These are phyloP conservation scores for Deilephila elpenor DNA, from an alignment of 2,888 invertebrate genomes.

Conservation along the genomic window DNA sequence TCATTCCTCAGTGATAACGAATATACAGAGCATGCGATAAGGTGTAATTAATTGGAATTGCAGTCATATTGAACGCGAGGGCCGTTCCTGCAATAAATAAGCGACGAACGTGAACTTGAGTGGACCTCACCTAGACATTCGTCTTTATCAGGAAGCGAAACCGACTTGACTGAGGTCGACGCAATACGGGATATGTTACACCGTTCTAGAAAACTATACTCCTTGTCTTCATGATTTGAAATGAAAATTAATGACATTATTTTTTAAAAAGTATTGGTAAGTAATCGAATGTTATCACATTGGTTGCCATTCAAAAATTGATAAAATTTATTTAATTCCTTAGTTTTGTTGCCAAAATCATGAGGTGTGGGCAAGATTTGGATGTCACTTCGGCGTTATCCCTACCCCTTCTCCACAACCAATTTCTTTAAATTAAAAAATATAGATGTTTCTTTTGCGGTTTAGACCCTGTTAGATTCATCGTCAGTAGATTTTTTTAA, in stretches of 20 bases:
- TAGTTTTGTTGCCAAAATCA: too few species aligned
- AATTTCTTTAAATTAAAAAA: too few species aligned
- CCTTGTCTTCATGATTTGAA: background rate
- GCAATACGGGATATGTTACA: background rate
- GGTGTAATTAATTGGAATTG: conserved; percentile 14
- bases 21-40: conserved; percentile 4
- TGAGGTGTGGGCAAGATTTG: too few species aligned
- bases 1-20: background rate
- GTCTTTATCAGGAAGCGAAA: conserved; percentile 17
- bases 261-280: too few species aligned
- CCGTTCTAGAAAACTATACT: background rate
- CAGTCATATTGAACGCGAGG: conserved; percentile 18
- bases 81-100: conserved; percentile 20
- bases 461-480: too few species aligned
- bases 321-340: background rate
- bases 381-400: too few species aligned
- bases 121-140: conserved; percentile 16
- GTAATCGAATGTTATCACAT: background rate
- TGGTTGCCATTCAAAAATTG: background rate
- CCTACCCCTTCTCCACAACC: too few species aligned
- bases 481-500: too few species aligned
- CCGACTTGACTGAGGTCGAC: background rate
- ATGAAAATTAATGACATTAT: background rate
- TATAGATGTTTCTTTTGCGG: too few species aligned
- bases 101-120: conserved; percentile 14